These are phyloP conservation scores for Drosophila rufa DNA, from an alignment of 1,140 invertebrate genomes.

Conservation along the genomic window DNA sequence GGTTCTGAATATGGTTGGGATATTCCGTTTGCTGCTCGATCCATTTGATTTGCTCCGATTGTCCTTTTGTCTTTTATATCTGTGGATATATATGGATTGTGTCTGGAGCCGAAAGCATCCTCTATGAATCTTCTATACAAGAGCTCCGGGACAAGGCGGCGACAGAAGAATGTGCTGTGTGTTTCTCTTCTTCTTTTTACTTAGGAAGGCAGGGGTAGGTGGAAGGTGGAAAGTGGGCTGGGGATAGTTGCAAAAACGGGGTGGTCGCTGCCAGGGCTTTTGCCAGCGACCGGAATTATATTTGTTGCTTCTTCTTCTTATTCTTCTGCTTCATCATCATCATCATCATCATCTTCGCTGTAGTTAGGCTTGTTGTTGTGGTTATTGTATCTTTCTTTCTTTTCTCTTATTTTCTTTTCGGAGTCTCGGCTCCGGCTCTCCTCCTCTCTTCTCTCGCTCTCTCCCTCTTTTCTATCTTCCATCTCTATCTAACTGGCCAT, in stretches of 20 bases:
- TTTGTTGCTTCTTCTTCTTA: slow-evolving; percentile 39
- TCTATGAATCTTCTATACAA: slow-evolving; percentile 31
- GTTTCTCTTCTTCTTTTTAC: slow-evolving; percentile 7
- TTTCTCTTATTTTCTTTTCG: slow-evolving; percentile 44
- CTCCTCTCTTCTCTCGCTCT: neutral
- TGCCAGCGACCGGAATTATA: slow-evolving; percentile 48
- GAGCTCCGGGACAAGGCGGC: slow-evolving; percentile 12
- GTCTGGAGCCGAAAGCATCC: neutral
- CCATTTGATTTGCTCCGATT: slow-evolving; percentile 48
- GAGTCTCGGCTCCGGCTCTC: slow-evolving; percentile 19
- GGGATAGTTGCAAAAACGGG: slow-evolving; percentile 27
- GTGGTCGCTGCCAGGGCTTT: slow-evolving; percentile 17
- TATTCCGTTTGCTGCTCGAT: slow-evolving; percentile 16
- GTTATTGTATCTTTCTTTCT: slow-evolving; percentile 49
- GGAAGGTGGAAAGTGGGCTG: slow-evolving; percentile 3
- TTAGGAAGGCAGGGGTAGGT: slow-evolving; percentile 20
- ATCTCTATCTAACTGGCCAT: slow-evolving; percentile 18
- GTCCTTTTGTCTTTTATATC: slow-evolving; percentile 30
- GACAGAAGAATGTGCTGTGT: slow-evolving; percentile 3
- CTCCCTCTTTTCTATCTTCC: slow-evolving; percentile 3
- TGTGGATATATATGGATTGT: slow-evolving; percentile 6
- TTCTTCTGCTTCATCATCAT: slow-evolving; percentile 2
- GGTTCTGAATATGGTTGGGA: neutral
- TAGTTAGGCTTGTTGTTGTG: slow-evolving; percentile 19
- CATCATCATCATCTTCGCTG: neutral